Evolutionary conservation across 2,888 invertebrate species (phyloP).

Genomic region (Pseudococcus viburni): DNA sequence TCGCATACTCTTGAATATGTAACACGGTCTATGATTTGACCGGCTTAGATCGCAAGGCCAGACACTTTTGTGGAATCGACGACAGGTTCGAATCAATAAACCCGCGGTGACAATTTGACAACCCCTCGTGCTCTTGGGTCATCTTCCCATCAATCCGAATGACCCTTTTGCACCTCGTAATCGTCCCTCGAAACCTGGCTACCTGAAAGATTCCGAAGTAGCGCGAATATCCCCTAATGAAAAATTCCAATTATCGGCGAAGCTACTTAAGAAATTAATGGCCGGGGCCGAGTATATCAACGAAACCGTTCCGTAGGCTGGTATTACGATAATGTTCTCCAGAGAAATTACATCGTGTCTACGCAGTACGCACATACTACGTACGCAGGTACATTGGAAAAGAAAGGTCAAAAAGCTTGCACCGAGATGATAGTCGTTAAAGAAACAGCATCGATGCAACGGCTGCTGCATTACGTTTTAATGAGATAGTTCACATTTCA

Average conservation of each 20-base stretch:
- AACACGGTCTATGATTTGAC: neutral
- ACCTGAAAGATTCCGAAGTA: neutral
- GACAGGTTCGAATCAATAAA: neutral
- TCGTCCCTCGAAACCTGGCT: no score
- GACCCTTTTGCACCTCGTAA: neutral
- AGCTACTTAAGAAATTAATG: neutral
- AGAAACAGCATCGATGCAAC: neutral
- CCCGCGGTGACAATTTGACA: neutral
- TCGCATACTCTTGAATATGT: constrained; percentile 2
- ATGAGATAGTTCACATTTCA: constrained; percentile 37
- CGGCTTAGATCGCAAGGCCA: neutral
- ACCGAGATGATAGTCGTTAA: neutral
- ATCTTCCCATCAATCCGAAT: neutral
- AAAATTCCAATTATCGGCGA: neutral
- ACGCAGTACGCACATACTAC: neutral
- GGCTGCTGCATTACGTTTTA: constrained; percentile 33
- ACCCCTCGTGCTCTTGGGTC: neutral
- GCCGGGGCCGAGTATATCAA: neutral
- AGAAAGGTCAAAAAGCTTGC: constrained; percentile 26
- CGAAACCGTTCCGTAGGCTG: neutral
- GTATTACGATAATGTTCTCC: neutral
- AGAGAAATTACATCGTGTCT: constrained; percentile 3
- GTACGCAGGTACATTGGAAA: neutral
- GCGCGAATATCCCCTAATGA: neutral
- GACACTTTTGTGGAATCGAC: neutral